Base-by-base conservation (phyloP, 92 coral and sea anemone species). In the Plumapathes pennacea region DNA sequence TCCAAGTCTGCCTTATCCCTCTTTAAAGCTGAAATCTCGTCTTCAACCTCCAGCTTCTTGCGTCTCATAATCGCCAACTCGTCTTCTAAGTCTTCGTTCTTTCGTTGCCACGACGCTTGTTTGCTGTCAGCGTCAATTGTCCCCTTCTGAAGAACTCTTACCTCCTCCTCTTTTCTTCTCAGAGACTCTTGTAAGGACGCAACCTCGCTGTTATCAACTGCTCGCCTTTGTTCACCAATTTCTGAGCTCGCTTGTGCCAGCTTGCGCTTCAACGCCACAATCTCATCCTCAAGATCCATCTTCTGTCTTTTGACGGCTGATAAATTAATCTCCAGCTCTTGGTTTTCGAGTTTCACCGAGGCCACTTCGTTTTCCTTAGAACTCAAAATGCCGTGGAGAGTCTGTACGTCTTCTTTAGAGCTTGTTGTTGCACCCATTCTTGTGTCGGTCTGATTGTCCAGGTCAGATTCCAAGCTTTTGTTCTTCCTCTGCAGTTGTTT, bases 1-100 rank as follows among this genome's bases (percentile, higher is more conserved):
- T 94, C 97, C 21, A 91, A 57, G 30, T 94, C 99, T 33, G 90
- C 58, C 56, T 94, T 94, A 27, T 87, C 95, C 23, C 88, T 69
- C 72, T 94, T 94, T 38, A 89, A 39, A 17, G 91, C 88, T 22
- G 94, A 84, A 15, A 81, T 80, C 68, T 94, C 99, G 39, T 94
- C 99, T 46, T 94, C 99, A 20, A 85, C 87, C 25, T 89, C 86
- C 29, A 83, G 66, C 43, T 77, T 81, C 54, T 89, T 94, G 29
- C 86, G 78, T 61, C 91, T 62, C 14, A 77, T 40, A 31, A 75
- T 83, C 45, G 86, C 80, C 42, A 94, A 53, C 46, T 94, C 99
- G 25, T 84, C 87, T 52, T 81, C 81, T 18, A 89, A 50, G 48
- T 79, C 90, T 3, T 94, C 96, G 39, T 89, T 89, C 57, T 83